Conservation (phyloP, 2,113 vertebrate genomes). For the Arenaria interpres region DNA sequence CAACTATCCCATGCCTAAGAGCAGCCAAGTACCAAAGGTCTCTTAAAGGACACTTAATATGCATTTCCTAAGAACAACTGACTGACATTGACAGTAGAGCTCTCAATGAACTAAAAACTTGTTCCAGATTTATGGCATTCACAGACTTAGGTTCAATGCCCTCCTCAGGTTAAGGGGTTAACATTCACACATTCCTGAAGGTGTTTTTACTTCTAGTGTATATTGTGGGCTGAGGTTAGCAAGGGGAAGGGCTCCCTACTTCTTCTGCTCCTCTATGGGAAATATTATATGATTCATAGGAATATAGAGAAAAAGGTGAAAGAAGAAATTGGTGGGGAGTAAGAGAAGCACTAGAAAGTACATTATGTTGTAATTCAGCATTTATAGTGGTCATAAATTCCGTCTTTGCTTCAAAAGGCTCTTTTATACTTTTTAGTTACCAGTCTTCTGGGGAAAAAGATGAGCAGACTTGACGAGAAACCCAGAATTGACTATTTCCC, state of each 20-base stretch:
- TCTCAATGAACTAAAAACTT: background rate
- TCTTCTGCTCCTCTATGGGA: background rate
- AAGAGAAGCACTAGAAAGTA: background rate
- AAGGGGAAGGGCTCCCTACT: background rate
- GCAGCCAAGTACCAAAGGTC: background rate
- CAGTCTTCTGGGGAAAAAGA: background rate
- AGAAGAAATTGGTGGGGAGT: background rate
- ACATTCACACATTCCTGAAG: background rate
- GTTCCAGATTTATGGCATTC: background rate
- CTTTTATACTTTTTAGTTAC: constrained; percentile 4
- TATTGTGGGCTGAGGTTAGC: background rate
- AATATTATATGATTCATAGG: background rate
- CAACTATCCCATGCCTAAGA: background rate
- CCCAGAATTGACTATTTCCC: background rate
- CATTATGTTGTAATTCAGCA: background rate
- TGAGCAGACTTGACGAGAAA: background rate
- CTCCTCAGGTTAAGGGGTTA: background rate
- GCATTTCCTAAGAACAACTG: background rate
- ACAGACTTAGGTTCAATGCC: background rate
- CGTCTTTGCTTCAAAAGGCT: background rate
- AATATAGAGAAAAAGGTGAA: background rate
- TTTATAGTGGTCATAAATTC: constrained; percentile 33
- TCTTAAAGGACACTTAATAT: background rate
- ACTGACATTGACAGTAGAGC: background rate
- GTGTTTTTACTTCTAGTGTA: background rate